Evolutionary conservation across 2,888 invertebrate species (phyloP).

Genomic region (Gastrophysa polygoni): DNA sequence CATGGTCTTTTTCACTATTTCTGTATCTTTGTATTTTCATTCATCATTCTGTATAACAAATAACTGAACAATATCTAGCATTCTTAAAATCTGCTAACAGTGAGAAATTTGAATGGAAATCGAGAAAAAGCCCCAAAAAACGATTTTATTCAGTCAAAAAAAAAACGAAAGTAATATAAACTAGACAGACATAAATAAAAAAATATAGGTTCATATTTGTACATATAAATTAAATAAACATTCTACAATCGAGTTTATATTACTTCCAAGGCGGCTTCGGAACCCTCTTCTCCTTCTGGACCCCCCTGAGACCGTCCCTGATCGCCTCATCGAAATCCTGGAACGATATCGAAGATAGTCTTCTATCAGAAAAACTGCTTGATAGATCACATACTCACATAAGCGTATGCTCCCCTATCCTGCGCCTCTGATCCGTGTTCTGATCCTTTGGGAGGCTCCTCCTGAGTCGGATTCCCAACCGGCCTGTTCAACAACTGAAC

Average conservation of each 20-base stretch:
- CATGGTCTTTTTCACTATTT: too few species aligned
- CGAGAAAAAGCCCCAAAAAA: too few species aligned
- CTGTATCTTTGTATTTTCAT: too few species aligned
- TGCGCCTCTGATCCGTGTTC: constrained; percentile 10
- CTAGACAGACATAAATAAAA: background rate
- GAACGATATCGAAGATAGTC: constrained; percentile 8
- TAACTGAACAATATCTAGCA: too few species aligned
- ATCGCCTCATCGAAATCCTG: constrained; percentile 27
- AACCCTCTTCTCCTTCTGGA: constrained; percentile 32
- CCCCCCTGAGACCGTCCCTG: constrained; percentile 8
- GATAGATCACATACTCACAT: constrained; percentile 32
- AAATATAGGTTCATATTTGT: background rate
- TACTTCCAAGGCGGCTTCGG: constrained; percentile 47
- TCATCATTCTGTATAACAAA: too few species aligned
- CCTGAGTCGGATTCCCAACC: constrained; percentile 41
- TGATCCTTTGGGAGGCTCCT: constrained; percentile 23
- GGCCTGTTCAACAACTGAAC: constrained; percentile 49
- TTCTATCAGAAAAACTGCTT: background rate
- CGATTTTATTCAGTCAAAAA: background rate
- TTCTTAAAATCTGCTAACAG: too few species aligned
- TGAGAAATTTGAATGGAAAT: too few species aligned
- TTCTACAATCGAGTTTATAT: constrained; percentile 1
- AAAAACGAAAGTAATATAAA: background rate
- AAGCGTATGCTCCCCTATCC: constrained; percentile 31
- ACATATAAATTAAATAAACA: constrained; percentile 3